These are phyloP conservation scores for Scrobipalpa atriplicella DNA, from an alignment of 2,888 invertebrate species.

Conservation along the genomic window DNA sequence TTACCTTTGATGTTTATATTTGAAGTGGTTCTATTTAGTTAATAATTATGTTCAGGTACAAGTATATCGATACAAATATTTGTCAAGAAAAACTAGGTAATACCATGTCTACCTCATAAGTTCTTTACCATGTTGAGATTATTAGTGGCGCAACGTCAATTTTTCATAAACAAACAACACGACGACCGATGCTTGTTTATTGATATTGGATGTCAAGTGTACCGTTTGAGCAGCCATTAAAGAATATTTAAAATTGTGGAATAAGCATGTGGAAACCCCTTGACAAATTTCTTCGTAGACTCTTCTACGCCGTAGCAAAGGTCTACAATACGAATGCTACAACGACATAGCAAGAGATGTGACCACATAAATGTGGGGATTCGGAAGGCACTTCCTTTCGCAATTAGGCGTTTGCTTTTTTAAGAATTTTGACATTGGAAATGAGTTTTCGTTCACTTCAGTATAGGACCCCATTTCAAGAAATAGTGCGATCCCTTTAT, in stretches of 20 bases:
- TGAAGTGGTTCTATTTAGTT: background rate
- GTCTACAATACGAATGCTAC: background rate
- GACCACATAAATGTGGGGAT: no score
- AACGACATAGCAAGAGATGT: background rate
- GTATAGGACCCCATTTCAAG: no score
- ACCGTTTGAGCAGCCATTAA: background rate
- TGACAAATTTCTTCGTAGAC: background rate
- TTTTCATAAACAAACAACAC: background rate
- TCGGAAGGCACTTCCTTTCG: no score
- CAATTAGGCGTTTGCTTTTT: no score
- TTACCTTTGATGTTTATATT: background rate
- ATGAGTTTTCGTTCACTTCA: no score
- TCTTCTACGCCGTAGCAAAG: background rate
- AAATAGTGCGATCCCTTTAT: no score
- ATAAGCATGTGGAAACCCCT: background rate
- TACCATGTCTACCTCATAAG: conserved; percentile 6
- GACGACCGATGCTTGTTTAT: background rate
- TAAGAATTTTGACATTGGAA: no score
- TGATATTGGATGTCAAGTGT: conserved; percentile 1
- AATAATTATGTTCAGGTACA: background rate
- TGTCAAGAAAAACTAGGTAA: background rate
- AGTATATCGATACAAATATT: background rate
- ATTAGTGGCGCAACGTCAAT: conserved; percentile 11
- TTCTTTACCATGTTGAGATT: background rate
- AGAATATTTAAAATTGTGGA: background rate